phyloP scores from a whole-genome alignment of 2,797 vertebrate species.

The Eptatretus atami region DNA sequence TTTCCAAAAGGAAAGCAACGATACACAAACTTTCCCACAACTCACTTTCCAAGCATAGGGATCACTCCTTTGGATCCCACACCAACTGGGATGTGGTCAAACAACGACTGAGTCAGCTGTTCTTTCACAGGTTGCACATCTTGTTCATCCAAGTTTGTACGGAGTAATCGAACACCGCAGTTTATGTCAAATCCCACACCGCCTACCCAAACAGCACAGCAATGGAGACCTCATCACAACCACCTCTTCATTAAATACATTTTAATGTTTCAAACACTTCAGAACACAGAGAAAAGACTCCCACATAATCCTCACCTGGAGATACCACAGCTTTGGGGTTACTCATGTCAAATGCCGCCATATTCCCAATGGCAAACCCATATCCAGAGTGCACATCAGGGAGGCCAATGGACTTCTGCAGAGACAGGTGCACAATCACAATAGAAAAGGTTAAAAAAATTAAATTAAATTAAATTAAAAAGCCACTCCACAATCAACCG shows the following conservation, averaged over 20 bases:
- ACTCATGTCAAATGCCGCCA: slow-evolving; percentile 84
- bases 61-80: slow-evolving; percentile 90
- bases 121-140: slow-evolving; percentile 94
- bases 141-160: slow-evolving; percentile 66
- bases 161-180: slow-evolving; percentile 65
- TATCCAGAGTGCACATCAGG: slow-evolving; percentile 91
- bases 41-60: slow-evolving; percentile 83
- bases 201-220: slow-evolving; percentile 16
- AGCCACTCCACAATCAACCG: too few species aligned
- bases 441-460: too few species aligned
- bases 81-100: slow-evolving; percentile 89
- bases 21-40: not conserved
- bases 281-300: too few species aligned
- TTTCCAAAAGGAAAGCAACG: not conserved
- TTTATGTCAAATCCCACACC: slow-evolving; percentile 94
- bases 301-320: slow-evolving; percentile 22
- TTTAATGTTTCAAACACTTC: not conserved
- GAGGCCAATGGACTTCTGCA: slow-evolving; percentile 57
- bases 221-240: not conserved
- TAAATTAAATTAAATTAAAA: too few species aligned
- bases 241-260: not conserved
- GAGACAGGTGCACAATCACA: slow-evolving; percentile 3
- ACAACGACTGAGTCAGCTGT: slow-evolving; percentile 75
- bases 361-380: slow-evolving; percentile 93
- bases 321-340: slow-evolving; percentile 62